A percentile compares a stretch with the other conserved stretches of the same genome.
These are phyloP conservation scores for Phataginus tricuspis DNA, from an alignment of 2,797 vertebrate genomes.

Conservation along the genomic window DNA sequence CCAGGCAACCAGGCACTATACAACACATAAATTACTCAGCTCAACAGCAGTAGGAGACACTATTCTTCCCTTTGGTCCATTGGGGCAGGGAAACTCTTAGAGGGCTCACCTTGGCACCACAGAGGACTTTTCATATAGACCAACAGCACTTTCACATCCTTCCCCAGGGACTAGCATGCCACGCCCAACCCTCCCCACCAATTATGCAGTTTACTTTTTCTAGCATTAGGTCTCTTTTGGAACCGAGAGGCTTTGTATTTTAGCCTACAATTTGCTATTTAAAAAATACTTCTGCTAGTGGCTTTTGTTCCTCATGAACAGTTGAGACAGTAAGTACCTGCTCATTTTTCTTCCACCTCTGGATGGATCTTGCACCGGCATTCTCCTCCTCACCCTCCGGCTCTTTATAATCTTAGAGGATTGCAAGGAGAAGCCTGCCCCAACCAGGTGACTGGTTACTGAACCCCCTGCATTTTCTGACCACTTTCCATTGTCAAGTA, in stretches of 20 bases:
- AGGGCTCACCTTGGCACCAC: background rate
- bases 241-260: background rate
- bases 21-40: background rate
- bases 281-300: background rate
- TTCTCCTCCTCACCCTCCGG: background rate
- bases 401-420: background rate
- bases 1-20: background rate
- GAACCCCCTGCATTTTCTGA: background rate
- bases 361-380: background rate
- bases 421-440: background rate
- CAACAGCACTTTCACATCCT: background rate
- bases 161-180: rapidly evolving
- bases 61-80: background rate
- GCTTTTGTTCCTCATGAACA: background rate
- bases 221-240: background rate
- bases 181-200: rapidly evolving
- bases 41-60: background rate
- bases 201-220: background rate
- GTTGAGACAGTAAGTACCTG: background rate
- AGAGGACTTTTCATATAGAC: background rate
- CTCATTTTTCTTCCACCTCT: background rate
- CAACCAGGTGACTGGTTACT: background rate
- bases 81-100: background rate
- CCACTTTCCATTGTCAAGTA: background rate
- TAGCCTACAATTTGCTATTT: background rate